Conservation (phyloP, 1,140 invertebrate genomes). For the Oryctes rhinoceros region DNA sequence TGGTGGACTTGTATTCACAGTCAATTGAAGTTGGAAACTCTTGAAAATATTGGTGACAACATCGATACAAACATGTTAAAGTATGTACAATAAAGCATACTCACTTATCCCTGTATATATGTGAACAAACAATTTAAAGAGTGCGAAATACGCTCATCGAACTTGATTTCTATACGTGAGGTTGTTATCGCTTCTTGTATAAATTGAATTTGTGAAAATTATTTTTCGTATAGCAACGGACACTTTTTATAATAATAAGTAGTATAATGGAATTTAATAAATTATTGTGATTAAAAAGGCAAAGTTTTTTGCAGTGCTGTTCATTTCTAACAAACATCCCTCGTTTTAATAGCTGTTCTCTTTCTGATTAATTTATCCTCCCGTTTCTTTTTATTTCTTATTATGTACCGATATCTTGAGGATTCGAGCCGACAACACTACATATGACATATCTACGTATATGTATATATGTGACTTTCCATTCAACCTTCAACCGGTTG, state of each 20-base stretch:
- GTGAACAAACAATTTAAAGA: conserved; percentile 17
- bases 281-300: conserved; percentile 39
- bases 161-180: conserved; percentile 38
- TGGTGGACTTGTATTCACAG: too few relatives aligned
- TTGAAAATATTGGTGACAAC: not conserved
- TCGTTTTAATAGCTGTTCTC: not conserved
- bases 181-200: conserved; percentile 36
- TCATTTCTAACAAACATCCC: conserved; percentile 21
- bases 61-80: not conserved
- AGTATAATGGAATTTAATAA: conserved; percentile 40
- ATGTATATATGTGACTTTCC: conserved; percentile 15
- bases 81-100: too few relatives aligned
- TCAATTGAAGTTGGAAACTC: too few relatives aligned
- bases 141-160: conserved; percentile 26
- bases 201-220: conserved; percentile 36
- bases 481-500: not conserved
- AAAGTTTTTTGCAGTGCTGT: conserved; percentile 35
- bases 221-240: conserved; percentile 38
- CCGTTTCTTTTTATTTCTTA: not conserved
- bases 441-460: not conserved
- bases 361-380: conserved; percentile 3
- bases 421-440: not conserved
- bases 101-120: conserved; percentile 29
- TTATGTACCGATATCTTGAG: not conserved
- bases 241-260: conserved; percentile 40